phyloP scores from a whole-genome alignment of 2,888 invertebrate species.

The Caenorhabditis imperialis region DNA sequence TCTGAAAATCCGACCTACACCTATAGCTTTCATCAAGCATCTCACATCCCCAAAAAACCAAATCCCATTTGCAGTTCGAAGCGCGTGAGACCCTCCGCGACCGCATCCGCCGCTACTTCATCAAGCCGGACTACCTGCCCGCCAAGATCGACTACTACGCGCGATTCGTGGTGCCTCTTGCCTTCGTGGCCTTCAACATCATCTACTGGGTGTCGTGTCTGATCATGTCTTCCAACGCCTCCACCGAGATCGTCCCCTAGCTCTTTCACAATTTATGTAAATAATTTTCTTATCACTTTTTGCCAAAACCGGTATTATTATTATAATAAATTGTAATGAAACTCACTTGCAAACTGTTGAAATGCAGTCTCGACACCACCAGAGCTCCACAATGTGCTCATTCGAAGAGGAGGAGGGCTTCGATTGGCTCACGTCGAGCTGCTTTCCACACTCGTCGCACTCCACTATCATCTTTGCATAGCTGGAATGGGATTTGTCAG shows the following conservation, averaged over 20 bases:
- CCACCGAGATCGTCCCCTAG: conserved; percentile 36
- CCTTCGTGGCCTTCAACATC: conserved; percentile 73
- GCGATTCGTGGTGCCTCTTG: conserved; percentile 73
- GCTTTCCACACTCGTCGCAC: conserved; percentile 62
- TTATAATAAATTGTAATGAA: conserved; percentile 12
- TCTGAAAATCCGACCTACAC: too few relatives aligned
- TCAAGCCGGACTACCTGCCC: conserved; percentile 75
- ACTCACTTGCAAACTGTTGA: conserved; percentile 68
- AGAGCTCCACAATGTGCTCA: conserved; percentile 58
- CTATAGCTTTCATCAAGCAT: too few relatives aligned
- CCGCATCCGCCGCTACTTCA: conserved; percentile 66
- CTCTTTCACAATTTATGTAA: too few relatives aligned
- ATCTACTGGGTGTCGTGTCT: conserved; percentile 71
- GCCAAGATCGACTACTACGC: conserved; percentile 94
- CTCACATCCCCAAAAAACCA: too few relatives aligned
- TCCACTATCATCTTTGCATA: conserved; percentile 50
- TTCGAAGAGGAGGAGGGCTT: conserved; percentile 31
- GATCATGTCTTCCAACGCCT: conserved; percentile 60
- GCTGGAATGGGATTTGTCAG: too few relatives aligned
- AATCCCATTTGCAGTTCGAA: conserved; percentile 46
- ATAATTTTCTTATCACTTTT: too few relatives aligned
- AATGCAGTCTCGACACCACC: conserved; percentile 71
- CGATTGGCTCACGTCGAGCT: conserved; percentile 25
- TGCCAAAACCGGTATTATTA: background rate
- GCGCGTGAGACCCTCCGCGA: conserved; percentile 52